Base-by-base conservation (phyloP, 2,888 invertebrate genomes). In the Eupsilia transversa region DNA sequence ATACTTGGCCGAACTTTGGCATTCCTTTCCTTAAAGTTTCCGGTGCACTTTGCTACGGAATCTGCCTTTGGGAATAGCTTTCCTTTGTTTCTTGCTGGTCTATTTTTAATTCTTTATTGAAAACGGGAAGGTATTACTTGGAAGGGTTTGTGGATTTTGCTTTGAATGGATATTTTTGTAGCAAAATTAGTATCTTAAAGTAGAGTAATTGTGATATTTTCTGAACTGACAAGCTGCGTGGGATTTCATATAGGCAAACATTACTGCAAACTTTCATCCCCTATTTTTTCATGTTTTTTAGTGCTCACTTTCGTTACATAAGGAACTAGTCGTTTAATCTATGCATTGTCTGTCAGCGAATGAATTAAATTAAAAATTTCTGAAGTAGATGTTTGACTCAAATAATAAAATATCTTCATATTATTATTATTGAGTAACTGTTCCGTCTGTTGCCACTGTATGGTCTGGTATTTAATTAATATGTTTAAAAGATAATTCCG, bases 1-100 rank as follows among this genome's bases (percentile, higher is more conserved):
- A 87, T 84, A 80, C 86, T 84, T 35, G 52, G 43, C 49, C 14
- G 67, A 86, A 86, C 86, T 86, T 86, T 61, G 54, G 41, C 38
- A 86, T 86, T 84, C 86, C 82, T 80, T 82, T 41, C 52, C 61
- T 20, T 23, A 69, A 86, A 87, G 68, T 86, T 82, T 70, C 64
- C 68, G 66, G 70, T 87, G 86, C 86, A 86, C 82, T 85, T 77
- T 56, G 65, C 78, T 77, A 61, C 63, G 75, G 74, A 74, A 76
- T 87, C 82, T 74, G 60, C 65, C 86, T 84, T 86, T 76, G 63
- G 71, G 65, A 68, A 63, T 79, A 46, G 72, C 54, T 65, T 78
- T 79, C 65, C 73, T 85, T 86, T 83, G 76, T 86, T 74, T 72
- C 52, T 75, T 30, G 23, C 5, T 38, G 57, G 54, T 67, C 70